phyloP scores from a whole-genome alignment of 2,888 invertebrate genomes.

The Orchesella flavescens region DNA sequence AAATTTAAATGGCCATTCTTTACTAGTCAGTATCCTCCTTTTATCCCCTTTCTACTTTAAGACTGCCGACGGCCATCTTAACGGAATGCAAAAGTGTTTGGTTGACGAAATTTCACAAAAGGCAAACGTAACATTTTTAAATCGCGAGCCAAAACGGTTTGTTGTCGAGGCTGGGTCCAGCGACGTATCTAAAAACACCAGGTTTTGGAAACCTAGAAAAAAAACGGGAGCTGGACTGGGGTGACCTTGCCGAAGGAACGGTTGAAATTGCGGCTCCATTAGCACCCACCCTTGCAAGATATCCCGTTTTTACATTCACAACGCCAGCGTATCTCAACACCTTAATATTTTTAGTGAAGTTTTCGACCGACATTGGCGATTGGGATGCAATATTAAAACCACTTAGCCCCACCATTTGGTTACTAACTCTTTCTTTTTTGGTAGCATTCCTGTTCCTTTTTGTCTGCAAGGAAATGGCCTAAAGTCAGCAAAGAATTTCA shows the following conservation, averaged over 20 bases:
- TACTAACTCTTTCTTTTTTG: neutral
- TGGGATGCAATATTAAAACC: conserved; percentile 44
- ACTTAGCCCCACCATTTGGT: conserved; percentile 37
- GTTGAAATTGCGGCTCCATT: conserved; percentile 15
- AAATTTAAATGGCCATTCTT: neutral
- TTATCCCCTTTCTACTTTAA: neutral
- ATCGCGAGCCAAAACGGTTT: neutral
- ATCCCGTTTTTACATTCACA: neutral
- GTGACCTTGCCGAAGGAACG: neutral
- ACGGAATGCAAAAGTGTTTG: conserved; percentile 1
- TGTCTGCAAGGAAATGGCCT: neutral
- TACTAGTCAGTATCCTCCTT: neutral
- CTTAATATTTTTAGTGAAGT: neutral
- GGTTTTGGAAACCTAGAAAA: conserved; percentile 19
- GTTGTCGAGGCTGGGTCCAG: too few relatives aligned
- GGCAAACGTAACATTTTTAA: conserved; percentile 22
- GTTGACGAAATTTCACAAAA: conserved; percentile 22
- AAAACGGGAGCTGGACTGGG: conserved; percentile 40
- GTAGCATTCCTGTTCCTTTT: neutral
- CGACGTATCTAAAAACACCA: too few relatives aligned
- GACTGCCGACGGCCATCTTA: neutral
- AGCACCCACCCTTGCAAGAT: neutral
- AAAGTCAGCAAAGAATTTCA: neutral
- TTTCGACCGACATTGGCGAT: neutral
- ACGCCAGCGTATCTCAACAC: neutral